Evolutionary conservation across 2,888 invertebrate species (phyloP), one percentile per base, ranked within the genome.

Genomic region (Herminia tarsipennalis): DNA sequence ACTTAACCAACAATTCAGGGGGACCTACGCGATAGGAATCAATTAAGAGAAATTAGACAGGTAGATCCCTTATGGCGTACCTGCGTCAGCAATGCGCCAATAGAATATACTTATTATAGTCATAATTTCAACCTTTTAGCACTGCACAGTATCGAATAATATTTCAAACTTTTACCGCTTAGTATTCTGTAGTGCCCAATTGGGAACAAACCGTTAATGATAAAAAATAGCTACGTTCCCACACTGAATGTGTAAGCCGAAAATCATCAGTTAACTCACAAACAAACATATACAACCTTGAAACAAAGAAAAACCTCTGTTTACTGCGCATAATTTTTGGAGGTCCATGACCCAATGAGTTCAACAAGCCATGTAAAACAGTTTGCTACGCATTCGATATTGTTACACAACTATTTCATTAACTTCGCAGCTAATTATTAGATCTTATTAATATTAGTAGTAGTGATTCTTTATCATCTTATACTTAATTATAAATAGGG

Each of bases 291-390:
- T 20, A 27, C 63, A 70, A 56, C 76, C 76, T 74, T 76, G 77
- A 53, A 67, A 63, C 53, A 58, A 60, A 64, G 62, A 72, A 76
- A 74, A 74, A 69, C 66, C 56, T 58, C 43, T 49, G 63, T 63
- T 65, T 71, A 65, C 60, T 79, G 72, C 78, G 80, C 72, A 65
- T 69, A 57, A 72, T 56, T 70, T 77, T 78, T 62, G 56, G 55
- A 78, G 80, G 74, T 82, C 74, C 67, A 68, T 73, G 80, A 78
- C 77, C 76, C 54, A 66, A 22, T 53, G 52, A 44, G 70, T 65
- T 70, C 61, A 63, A 52, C 52, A 63, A 54, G 46, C 8, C 16
- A 32, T 45, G 64, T 62, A 61, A 59, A 64, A 59, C 51, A 56
- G 68, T 51, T 66, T 55, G 49, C 39, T 55, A 56, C 54, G 56